Evolutionary conservation across 2,113 vertebrate species (phyloP), one percentile per base, ranked within the genome.

Genomic region (Rafetus swinhoei): DNA sequence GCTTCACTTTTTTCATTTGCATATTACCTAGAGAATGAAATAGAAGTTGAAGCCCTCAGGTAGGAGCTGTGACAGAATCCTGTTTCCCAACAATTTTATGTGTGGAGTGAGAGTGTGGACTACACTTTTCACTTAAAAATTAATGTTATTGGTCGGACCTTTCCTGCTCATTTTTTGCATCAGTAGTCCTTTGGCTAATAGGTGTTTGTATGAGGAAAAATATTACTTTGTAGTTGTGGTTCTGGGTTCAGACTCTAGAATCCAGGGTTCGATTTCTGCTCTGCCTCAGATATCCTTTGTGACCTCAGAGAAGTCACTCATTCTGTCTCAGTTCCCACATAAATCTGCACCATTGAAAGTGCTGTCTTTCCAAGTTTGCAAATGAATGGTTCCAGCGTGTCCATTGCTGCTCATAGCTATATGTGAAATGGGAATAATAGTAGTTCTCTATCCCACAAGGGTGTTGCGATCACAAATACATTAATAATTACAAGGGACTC

Each of bases 31-130:
- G 56, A 27, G 53, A 6, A 32, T 65, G 62, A 65, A 65, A 29
- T 65, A 72, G n/a, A 35, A 91, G 60, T 72, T 90, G 82, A 90
- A 92, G 60, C 84, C 27, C 32, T 88, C 84, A 88, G 55, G 54
- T 8, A 8, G 2, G 24, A 39, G 35, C 80, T n/a, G 65, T 69
- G 65, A 69, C 65, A 9, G 16, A 69, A 69, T 69, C 65, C 65
- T 72, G 32, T 45, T 88, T 90, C 54, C 57, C 77, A 59, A 84
- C 74, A 55, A 12, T 56, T 27, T n/a, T 76, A 35, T 29, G 52
- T 22, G 5, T 88, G 79, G 69, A 22, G 39, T 16, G 69, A 65
- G 69, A 52, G 62, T 27, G 54, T 90, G 79, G 89, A 65, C 12
- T 25, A 24, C 21, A 32, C 57, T 88, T 91, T 54, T 35, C 0